Conservation (phyloP, 2,797 vertebrate genomes). For the Melanotaenia trifasciata region DNA sequence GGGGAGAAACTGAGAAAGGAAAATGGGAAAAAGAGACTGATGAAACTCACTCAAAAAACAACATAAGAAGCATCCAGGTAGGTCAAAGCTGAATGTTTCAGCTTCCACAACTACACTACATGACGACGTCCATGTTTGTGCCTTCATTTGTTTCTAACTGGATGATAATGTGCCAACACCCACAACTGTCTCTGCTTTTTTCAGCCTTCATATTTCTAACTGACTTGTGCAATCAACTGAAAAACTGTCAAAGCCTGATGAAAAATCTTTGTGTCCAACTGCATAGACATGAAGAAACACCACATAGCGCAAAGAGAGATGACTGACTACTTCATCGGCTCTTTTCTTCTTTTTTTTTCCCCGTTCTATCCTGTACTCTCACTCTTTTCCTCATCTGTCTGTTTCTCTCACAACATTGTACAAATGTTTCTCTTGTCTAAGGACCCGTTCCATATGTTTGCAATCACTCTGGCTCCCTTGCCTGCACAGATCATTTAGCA, state of each 20-base stretch:
- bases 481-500: conserved; percentile 81
- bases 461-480: conserved; percentile 74
- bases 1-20: neutral
- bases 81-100: conserved; percentile 24
- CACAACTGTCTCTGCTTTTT: conserved; percentile 24
- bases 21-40: conserved; percentile 5
- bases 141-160: conserved; percentile 61
- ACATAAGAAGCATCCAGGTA: conserved; percentile 2
- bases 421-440: conserved; percentile 82
- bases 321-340: conserved; percentile 5
- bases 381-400: conserved; percentile 41
- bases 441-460: conserved; percentile 81
- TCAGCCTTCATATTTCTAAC: conserved; percentile 26
- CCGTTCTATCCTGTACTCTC: conserved; percentile 15
- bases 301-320: neutral
- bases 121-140: conserved; percentile 22
- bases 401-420: conserved; percentile 63
- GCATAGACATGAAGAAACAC: conserved; percentile 38
- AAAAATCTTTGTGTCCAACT: conserved; percentile 33
- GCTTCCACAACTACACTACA: conserved; percentile 35
- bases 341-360: neutral
- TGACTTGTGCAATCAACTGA: conserved; percentile 37
- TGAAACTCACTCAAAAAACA: neutral
- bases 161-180: conserved; percentile 47
- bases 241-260: conserved; percentile 46